Base-by-base conservation (phyloP, 2,797 vertebrate species). In the Sibirionetta formosa region DNA sequence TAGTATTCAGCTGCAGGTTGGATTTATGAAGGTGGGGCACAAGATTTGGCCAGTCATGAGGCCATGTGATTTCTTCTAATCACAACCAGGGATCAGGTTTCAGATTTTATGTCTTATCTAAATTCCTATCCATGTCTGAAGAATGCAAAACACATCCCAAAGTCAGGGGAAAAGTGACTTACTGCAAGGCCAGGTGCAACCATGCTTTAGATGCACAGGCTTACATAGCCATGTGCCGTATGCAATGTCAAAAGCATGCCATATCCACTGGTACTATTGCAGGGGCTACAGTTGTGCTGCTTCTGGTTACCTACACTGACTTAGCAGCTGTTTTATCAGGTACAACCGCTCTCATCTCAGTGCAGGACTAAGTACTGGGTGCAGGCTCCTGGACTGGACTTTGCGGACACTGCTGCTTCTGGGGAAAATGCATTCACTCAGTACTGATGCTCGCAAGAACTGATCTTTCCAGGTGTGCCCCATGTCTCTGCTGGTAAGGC, bases 111-210 rank as follows among this genome's bases (percentile, higher is more conserved):
- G 27, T 57, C 56, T 73, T 82, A 40, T 57, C 53, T 82, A 38
- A 64, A 84, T 93, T 86, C 53, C 38, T 79, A 15, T 86, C 86
- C 70, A 53, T 65, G 31, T 35, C 60, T 90, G 60, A 90, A 88
- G 56, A 90, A 94, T 54, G 66, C 33, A 71, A 79, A 76, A 60
- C 73, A 36, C 0, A 1, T 16, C 75, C 70, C 75, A 50, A 64
- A 82, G 73, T 44, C 15, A 0, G 15, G 44, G 63, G 17, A 68
- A 50, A 68, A 82, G 33, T 79, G 44, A 75, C 60, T 88, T 88
- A 40, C 0, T 73, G 70, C 70, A 90, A 73, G 51, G 51, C 46
- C 31, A 66, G 70, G 60, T 77, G 31, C 73, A 82, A 31, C 38
- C 11, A 7, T 60, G 70, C 38, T 36, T 3, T 35, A 17, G 40